Conservation (phyloP, 1,140 invertebrate genomes). For the Euglossa dilemma region DNA sequence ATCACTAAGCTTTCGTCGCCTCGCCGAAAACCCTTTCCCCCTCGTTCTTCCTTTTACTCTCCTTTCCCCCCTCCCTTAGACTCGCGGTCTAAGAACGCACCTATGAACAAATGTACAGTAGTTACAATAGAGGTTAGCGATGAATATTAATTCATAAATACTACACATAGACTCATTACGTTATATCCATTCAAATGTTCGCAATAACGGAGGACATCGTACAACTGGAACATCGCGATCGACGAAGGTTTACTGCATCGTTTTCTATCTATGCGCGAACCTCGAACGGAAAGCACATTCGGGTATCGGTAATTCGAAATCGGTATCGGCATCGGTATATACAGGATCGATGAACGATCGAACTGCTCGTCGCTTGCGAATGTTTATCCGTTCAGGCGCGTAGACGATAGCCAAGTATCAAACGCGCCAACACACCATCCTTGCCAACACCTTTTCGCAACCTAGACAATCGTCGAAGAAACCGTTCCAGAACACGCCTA, state of each 20-base stretch:
- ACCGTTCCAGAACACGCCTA: too few species aligned
- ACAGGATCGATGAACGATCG: too few species aligned
- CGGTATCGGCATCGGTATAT: too few species aligned
- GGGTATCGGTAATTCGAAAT: too few species aligned
- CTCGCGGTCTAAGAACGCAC: slow-evolving; percentile 36
- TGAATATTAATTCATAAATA: slow-evolving; percentile 70
- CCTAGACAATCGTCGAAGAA: too few species aligned
- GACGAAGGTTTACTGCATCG: not conserved
- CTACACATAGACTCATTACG: slow-evolving; percentile 69
- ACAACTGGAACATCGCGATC: not conserved
- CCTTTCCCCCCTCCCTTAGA: not conserved
- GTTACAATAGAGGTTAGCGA: slow-evolving; percentile 72
- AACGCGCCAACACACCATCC: too few species aligned
- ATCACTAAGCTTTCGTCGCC: slow-evolving; percentile 15
- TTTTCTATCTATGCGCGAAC: too few species aligned
- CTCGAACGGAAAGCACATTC: too few species aligned
- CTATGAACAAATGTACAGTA: slow-evolving; percentile 80
- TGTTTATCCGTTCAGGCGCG: too few species aligned
- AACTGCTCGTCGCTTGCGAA: too few species aligned
- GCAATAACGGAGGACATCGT: slow-evolving; percentile 45
- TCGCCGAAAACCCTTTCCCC: not conserved
- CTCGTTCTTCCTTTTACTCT: not conserved
- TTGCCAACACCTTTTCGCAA: too few species aligned
- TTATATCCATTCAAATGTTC: slow-evolving; percentile 56
- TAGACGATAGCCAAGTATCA: too few species aligned